A percentile compares a stretch with the other conserved stretches of the same genome.
Conservation (phyloP, 2,113 vertebrate genomes). For the Ochotona curzoniae region DNA sequence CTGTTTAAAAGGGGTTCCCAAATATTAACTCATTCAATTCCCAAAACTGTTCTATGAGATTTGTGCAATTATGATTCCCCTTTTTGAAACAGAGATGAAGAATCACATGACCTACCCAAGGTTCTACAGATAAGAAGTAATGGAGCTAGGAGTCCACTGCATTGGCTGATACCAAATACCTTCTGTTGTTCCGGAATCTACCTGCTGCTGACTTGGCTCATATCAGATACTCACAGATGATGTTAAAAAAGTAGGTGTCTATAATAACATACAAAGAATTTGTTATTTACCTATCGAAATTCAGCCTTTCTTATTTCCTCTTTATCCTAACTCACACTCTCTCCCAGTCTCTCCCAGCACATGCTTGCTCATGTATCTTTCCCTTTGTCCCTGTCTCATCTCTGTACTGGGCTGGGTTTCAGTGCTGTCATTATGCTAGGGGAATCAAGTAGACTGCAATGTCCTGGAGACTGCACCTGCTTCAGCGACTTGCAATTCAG, state of each 20-base stretch:
- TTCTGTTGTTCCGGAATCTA: neutral
- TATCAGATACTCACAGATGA: neutral
- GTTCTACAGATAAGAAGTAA: neutral
- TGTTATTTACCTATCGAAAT: neutral
- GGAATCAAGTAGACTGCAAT: neutral
- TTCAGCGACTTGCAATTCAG: neutral
- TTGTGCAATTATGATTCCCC: neutral
- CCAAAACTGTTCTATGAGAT: conserved; percentile 7
- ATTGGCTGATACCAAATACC: neutral
- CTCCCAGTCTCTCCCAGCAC: neutral
- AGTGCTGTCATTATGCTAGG: neutral
- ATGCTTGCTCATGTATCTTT: neutral
- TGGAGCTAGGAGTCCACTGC: neutral
- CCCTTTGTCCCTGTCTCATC: neutral
- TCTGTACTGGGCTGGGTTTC: neutral
- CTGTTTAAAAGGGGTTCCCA: conserved; percentile 27
- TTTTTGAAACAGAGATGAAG: neutral
- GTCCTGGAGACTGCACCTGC: neutral
- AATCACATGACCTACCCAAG: neutral
- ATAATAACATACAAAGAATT: neutral
- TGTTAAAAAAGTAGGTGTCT: neutral
- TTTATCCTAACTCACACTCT: neutral
- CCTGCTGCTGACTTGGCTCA: neutral
- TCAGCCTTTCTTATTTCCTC: neutral
- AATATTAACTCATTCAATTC: conserved; percentile 62